phyloP scores from a whole-genome alignment of 2,888 invertebrate species.

The Melinopterus prodromus region DNA sequence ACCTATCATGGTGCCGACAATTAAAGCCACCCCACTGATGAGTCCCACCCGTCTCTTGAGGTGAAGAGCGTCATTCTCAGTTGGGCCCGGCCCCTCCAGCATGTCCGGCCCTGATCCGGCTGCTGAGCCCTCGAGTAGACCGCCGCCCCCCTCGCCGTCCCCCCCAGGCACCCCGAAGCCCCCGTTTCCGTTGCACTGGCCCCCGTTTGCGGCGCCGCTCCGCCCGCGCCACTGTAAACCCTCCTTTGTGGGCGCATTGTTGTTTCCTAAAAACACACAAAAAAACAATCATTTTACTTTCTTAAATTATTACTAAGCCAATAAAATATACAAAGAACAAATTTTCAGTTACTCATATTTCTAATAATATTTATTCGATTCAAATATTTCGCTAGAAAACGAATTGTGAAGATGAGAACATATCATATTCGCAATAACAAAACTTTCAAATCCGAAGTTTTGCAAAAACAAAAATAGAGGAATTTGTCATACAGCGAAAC shows the following conservation, averaged over 20 bases:
- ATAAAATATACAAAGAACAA: no score
- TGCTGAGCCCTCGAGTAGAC: conserved; percentile 59
- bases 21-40: conserved; percentile 98
- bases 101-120: conserved; percentile 69
- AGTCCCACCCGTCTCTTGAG: conserved; percentile 99
- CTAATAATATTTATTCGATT: no score
- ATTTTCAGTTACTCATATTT: no score
- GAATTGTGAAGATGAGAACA: no score
- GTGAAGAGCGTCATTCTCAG: conserved; percentile 97
- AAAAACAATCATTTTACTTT: conserved; percentile 7
- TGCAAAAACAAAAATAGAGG: no score
- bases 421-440: no score
- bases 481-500: no score
- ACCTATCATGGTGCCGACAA: conserved; percentile 99
- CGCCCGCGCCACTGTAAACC: conserved; percentile 58
- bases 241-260: conserved; percentile 60
- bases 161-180: conserved; percentile 55
- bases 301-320: not conserved
- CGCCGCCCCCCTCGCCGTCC: conserved; percentile 60
- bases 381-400: no score
- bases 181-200: conserved; percentile 50
- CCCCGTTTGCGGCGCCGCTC: conserved; percentile 28
- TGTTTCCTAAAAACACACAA: conserved; percentile 55
- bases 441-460: no score
- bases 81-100: conserved; percentile 88